Evolutionary conservation across 2,113 vertebrate genomes (phyloP).

Genomic region (Ptilorrhoa leucosticta): DNA sequence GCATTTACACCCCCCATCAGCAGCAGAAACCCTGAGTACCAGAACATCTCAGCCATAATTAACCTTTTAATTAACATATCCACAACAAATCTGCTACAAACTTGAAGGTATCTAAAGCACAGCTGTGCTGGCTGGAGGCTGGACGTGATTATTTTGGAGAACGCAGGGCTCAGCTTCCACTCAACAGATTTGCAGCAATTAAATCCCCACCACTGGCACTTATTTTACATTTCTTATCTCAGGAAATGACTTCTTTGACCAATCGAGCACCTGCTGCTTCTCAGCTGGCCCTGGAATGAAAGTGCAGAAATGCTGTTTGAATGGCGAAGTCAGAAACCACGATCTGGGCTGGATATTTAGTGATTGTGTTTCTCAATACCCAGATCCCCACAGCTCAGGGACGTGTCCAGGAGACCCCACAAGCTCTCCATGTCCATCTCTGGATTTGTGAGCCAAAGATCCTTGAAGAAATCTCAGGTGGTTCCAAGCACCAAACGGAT

Average conservation of each 20-base stretch:
- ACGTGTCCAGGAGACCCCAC: not conserved
- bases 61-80: not conserved
- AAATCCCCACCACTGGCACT: not conserved
- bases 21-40: not conserved
- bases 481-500: not conserved
- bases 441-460: not conserved
- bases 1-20: not conserved
- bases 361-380: too few relatives aligned
- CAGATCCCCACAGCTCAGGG: not conserved
- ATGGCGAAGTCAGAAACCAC: not conserved
- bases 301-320: not conserved
- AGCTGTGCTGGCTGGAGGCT: not conserved
- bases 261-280: not conserved
- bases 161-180: not conserved
- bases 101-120: not conserved
- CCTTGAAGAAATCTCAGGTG: not conserved
- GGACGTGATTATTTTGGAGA: not conserved
- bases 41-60: not conserved
- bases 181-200: not conserved
- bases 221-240: not conserved
- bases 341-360: not conserved
- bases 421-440: fast-evolving
- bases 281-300: not conserved
- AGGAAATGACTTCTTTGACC: not conserved
- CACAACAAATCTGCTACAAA: not conserved